These are phyloP conservation scores for Rugalucina vietnamica DNA, from an alignment of 2,888 invertebrate genomes.

Conservation along the genomic window DNA sequence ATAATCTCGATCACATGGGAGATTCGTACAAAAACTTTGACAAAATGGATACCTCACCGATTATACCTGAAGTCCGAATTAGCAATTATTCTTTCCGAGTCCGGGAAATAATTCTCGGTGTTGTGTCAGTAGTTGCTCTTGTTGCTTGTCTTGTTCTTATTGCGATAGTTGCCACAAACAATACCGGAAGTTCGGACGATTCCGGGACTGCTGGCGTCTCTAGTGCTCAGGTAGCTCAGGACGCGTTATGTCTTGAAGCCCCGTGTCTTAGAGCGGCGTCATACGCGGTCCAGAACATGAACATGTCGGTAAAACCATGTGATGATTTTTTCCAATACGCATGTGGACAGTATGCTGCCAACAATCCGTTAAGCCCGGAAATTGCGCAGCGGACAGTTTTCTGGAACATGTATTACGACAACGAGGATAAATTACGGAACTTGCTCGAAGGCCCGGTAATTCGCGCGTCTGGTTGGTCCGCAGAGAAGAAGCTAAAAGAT, in stretches of 20 bases:
- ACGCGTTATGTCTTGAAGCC: constrained; percentile 61
- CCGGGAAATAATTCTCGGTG: constrained; percentile 70
- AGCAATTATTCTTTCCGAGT: constrained; percentile 65
- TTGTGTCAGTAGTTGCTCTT: constrained; percentile 60
- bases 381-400: constrained; percentile 63
- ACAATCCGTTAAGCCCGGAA: constrained; percentile 67
- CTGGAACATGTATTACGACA: constrained; percentile 69
- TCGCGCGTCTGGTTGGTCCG: constrained; percentile 72
- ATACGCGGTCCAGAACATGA: constrained; percentile 69
- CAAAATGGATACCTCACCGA: constrained; percentile 66
- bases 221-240: constrained; percentile 51
- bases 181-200: background rate
- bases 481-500: constrained; percentile 87
- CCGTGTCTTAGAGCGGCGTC: constrained; percentile 73
- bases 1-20: constrained; percentile 70
- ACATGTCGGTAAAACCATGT: constrained; percentile 84
- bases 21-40: constrained; percentile 73
- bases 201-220: constrained; percentile 14
- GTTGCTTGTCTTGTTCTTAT: constrained; percentile 70
- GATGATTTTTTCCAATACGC: constrained; percentile 82
- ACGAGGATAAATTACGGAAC: constrained; percentile 70
- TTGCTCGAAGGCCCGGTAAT: constrained; percentile 63
- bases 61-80: constrained; percentile 65
- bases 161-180: constrained; percentile 66
- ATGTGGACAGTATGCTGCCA: constrained; percentile 85